Evolutionary conservation across 2,888 invertebrate genomes (phyloP).

Genomic region (Drosophila neonasuta): DNA sequence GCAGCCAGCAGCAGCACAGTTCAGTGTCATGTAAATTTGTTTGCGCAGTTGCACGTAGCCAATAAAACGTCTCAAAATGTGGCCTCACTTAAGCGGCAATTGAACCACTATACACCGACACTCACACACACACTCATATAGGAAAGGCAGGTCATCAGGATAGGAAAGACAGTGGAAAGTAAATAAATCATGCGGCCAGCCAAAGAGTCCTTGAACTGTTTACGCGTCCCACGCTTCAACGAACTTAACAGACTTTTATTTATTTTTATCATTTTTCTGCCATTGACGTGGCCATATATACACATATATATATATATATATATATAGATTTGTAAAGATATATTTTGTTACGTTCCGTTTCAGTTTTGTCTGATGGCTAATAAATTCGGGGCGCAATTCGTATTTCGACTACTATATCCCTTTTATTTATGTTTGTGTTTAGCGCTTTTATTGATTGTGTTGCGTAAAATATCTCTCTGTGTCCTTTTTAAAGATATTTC

Average conservation of each 20-base stretch:
- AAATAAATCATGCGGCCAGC: constrained; percentile 70
- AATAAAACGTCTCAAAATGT: constrained; percentile 69
- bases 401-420: constrained; percentile 40
- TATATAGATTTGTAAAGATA: constrained; percentile 2
- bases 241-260: constrained; percentile 61
- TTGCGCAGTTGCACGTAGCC: constrained; percentile 76
- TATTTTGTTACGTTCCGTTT: constrained; percentile 32
- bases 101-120: constrained; percentile 49
- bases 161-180: constrained; percentile 63
- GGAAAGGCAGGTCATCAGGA: constrained; percentile 49
- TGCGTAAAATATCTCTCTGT: constrained; percentile 43
- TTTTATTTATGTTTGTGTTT: constrained; percentile 67
- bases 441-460: constrained; percentile 71
- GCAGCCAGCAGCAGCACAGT: constrained; percentile 45
- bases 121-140: neutral
- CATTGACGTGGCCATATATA: constrained; percentile 43
- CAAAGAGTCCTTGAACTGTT: constrained; percentile 70
- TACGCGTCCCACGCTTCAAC: constrained; percentile 57
- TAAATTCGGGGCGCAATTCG: constrained; percentile 59
- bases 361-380: constrained; percentile 57
- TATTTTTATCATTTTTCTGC: constrained; percentile 65
- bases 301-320: constrained; percentile 10
- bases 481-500: constrained; percentile 53
- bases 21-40: constrained; percentile 77
- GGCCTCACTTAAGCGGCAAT: constrained; percentile 56